phyloP scores from a whole-genome alignment of 2,888 invertebrate species.

The Chloroclystis v-ata region DNA sequence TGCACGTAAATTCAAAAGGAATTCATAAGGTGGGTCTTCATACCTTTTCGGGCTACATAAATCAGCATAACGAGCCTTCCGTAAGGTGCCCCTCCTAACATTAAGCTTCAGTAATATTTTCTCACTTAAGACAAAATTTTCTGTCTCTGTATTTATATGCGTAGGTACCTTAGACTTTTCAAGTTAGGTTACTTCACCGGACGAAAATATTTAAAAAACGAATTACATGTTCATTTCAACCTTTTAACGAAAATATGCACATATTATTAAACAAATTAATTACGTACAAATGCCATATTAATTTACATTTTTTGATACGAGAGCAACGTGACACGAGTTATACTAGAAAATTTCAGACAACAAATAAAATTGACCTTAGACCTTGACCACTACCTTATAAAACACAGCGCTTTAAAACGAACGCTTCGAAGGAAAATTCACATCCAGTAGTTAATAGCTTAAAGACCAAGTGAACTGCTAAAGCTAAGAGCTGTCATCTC shows the following conservation, averaged over 20 bases:
- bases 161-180: constrained; percentile 3
- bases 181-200: no score
- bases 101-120: constrained; percentile 75
- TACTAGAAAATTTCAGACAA: no score
- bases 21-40: constrained; percentile 57
- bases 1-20: constrained; percentile 52
- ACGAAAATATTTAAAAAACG: background rate
- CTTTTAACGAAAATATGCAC: no score
- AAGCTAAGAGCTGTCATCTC: constrained; percentile 52
- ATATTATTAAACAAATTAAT: no score
- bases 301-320: no score
- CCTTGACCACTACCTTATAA: no score
- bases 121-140: constrained; percentile 75
- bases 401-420: no score
- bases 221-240: no score
- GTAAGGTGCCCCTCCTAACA: constrained; percentile 67
- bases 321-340: no score
- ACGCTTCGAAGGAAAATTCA: background rate
- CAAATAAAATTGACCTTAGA: no score
- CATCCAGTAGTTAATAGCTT: constrained; percentile 6
- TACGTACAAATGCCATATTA: no score
- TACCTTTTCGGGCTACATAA: constrained; percentile 66
- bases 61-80: constrained; percentile 75
- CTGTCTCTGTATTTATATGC: constrained; percentile 69
- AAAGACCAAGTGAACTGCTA: constrained; percentile 42